Base-by-base conservation (phyloP, 2,888 invertebrate species). In the Caradrina kadenii region DNA sequence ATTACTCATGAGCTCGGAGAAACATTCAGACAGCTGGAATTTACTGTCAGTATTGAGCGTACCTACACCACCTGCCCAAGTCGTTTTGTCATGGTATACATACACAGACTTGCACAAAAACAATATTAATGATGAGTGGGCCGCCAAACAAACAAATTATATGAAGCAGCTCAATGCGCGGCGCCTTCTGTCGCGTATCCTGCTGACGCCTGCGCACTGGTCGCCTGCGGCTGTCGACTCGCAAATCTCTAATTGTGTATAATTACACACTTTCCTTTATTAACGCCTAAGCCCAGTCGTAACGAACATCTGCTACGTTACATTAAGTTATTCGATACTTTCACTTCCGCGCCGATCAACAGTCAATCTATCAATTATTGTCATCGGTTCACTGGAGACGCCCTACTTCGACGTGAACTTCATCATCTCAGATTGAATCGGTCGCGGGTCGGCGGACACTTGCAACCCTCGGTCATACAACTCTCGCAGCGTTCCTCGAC, bases 341-440 rank as follows among this genome's bases (percentile, higher is more conserved):
- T 73, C 73, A 76, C 73, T 73, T 76, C 55, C 52, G 52, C 35
- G 21, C 22, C 69, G 19, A 21, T n/a, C 54, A 55, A 21, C 52
- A 66, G 15, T 39, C 67, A 11, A 31, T n/a, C 49, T 42, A 45
- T 60, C 45, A 50, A 56, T 69, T 21, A 48, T 48, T 55, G 19
- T 42, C 31, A 55, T 54, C 26, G 39, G 13, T 39, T 61, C 42
- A 11, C 31, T 42, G 31, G 17, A 55, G n/a, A 49, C 39, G 13
- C 13, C 15, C 15, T 22, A 69, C 10, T 42, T 61, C 50, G 3
- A 19, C 11, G 45, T 62, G 17, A 50, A 55, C 31, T 22, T 22
- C 35, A 58, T 31, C 11, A 22, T 49, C 7, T 19, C 35, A n/a
- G 54, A 39, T 48, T 13, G 39, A 53, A 3, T 19, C 8, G 15